Percentiles rank a stretch among this genome's conserved stretches.
Conservation (phyloP, 2,113 vertebrate species). For the Mormyrus iriodes region DNA sequence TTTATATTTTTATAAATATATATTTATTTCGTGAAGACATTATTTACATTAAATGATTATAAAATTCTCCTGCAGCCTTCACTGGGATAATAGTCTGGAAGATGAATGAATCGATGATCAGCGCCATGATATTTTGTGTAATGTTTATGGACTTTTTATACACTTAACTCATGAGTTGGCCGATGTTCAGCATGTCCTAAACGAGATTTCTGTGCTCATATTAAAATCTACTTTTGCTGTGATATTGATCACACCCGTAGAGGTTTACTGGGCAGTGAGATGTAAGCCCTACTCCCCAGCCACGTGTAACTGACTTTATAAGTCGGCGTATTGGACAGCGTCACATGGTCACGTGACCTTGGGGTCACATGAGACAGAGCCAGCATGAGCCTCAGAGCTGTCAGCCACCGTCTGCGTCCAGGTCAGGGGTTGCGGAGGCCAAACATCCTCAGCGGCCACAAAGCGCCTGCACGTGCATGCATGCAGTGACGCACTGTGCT, state of each 20-base stretch:
- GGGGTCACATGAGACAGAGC: background rate
- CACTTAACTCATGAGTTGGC: background rate
- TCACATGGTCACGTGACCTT: background rate
- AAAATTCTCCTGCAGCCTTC: background rate
- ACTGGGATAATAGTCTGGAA: background rate
- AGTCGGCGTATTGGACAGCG: background rate
- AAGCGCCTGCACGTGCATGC: background rate
- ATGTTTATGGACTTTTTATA: background rate
- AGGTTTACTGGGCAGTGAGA: background rate
- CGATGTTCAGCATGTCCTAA: background rate
- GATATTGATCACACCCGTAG: background rate
- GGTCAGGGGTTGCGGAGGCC: background rate
- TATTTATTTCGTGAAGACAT: background rate
- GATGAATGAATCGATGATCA: background rate
- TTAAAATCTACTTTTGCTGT: conserved; percentile 8
- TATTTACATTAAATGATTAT: background rate
- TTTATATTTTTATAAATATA: background rate
- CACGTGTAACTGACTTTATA: background rate
- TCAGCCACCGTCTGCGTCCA: background rate
- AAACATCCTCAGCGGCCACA: background rate
- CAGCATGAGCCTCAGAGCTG: background rate
- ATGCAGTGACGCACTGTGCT: background rate
- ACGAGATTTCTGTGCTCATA: background rate
- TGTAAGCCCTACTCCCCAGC: background rate
- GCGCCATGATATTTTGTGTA: background rate